These are phyloP conservation scores for Digitonthophagus gazella DNA, from an alignment of 2,888 invertebrate species.

Conservation along the genomic window DNA sequence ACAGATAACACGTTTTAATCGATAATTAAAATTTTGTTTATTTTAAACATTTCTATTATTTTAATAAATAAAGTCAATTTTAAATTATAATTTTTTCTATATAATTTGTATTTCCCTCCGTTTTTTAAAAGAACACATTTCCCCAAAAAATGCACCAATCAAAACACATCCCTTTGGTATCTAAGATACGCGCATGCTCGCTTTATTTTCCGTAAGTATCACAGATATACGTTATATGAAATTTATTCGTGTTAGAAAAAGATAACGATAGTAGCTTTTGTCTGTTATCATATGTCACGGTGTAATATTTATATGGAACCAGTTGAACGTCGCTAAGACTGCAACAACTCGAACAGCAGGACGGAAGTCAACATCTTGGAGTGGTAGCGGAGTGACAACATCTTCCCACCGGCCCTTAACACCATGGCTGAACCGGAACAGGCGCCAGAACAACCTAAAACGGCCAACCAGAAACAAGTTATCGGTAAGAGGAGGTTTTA, in stretches of 20 bases:
- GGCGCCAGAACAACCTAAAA: conserved; percentile 54
- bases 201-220: neutral
- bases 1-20: too few species aligned
- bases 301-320: conserved; percentile 36
- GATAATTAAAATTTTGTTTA: too few species aligned
- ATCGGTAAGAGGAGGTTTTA: conserved; percentile 64
- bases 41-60: too few species aligned
- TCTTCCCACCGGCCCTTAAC: conserved; percentile 74
- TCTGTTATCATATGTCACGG: conserved; percentile 13
- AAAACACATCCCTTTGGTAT: conserved; percentile 5
- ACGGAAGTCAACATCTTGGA: conserved; percentile 70
- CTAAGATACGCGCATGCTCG: conserved; percentile 25
- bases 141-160: conserved; percentile 20
- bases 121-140: neutral
- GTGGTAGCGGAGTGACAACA: conserved; percentile 76
- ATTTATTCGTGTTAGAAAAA: neutral
- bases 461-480: conserved; percentile 78
- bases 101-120: neutral
- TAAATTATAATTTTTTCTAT: neutral
- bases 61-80: too few species aligned
- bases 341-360: conserved; percentile 58
- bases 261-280: neutral
- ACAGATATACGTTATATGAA: conserved; percentile 5
- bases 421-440: conserved; percentile 94
- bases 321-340: conserved; percentile 41